Evolutionary conservation across 2,113 vertebrate species (phyloP).

Genomic region (Sylvietta virens): DNA sequence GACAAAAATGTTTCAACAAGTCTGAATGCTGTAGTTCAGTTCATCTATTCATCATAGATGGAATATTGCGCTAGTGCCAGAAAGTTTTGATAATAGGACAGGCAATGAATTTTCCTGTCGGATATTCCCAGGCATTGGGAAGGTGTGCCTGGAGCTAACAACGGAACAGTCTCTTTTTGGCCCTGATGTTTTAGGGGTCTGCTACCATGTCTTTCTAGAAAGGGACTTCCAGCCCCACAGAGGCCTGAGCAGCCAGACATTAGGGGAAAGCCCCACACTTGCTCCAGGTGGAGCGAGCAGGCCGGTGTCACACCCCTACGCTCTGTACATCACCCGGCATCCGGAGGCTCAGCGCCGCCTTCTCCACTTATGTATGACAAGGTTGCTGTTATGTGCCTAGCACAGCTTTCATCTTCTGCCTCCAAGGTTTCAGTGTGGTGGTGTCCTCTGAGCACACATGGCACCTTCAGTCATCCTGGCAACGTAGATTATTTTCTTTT

Average conservation of each 20-base stretch:
- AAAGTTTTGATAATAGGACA: not conserved
- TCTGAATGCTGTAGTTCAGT: not conserved
- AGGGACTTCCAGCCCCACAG: slow-evolving; percentile 71
- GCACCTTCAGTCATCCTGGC: slow-evolving; percentile 47
- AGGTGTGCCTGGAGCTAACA: slow-evolving; percentile 52
- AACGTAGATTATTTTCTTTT: slow-evolving; percentile 22
- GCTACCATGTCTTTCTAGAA: slow-evolving; percentile 72
- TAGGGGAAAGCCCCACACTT: slow-evolving; percentile 67
- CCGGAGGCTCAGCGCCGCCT: slow-evolving; percentile 62
- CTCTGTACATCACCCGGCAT: slow-evolving; percentile 61
- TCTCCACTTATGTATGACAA: slow-evolving; percentile 71
- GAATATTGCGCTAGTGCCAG: not conserved
- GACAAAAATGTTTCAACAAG: not conserved
- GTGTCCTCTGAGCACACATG: slow-evolving; percentile 46
- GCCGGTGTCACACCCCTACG: slow-evolving; percentile 66
- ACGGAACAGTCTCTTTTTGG: slow-evolving; percentile 71
- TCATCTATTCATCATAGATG: not conserved
- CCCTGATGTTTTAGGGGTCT: slow-evolving; percentile 74
- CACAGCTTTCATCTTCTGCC: slow-evolving; percentile 64
- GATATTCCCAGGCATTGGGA: not conserved
- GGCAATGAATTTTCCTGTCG: not conserved
- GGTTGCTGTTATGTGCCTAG: slow-evolving; percentile 68
- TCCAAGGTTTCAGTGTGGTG: slow-evolving; percentile 67
- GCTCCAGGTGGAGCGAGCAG: slow-evolving; percentile 70
- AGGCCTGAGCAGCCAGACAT: slow-evolving; percentile 64